phyloP scores from a whole-genome alignment of 2,113 vertebrate species.

The Dromaius novaehollandiae region DNA sequence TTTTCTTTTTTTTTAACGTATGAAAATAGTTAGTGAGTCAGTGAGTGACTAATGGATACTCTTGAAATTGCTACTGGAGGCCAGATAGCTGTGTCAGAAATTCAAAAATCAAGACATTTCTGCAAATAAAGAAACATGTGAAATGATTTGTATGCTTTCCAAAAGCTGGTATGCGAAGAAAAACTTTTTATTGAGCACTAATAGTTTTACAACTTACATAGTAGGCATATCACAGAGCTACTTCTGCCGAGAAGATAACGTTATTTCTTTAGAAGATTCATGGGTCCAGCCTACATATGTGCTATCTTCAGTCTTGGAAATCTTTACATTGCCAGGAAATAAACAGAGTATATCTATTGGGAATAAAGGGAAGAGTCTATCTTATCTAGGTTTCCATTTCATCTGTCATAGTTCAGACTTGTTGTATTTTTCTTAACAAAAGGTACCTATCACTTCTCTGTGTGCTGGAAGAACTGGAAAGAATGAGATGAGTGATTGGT shows the following conservation, averaged over 20 bases:
- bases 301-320: background rate
- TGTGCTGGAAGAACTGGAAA: background rate
- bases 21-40: background rate
- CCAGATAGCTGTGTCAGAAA: background rate
- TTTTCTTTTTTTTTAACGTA: no score
- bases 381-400: background rate
- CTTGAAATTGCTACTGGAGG: background rate
- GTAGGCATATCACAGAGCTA: background rate
- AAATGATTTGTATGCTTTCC: background rate
- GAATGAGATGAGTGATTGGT: background rate
- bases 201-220: background rate
- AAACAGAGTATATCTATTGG: background rate
- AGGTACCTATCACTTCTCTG: background rate
- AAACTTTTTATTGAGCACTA: background rate
- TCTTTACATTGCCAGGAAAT: background rate
- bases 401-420: background rate
- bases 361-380: slow-evolving; percentile 18
- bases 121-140: background rate
- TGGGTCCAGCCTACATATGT: background rate
- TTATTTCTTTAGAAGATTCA: background rate
- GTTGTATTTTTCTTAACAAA: background rate
- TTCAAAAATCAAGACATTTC: background rate
- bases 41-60: background rate
- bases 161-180: background rate
- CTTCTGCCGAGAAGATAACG: background rate